These are phyloP conservation scores for Dorcus parallelipipedus DNA, from an alignment of 2,888 invertebrate species.

Conservation along the genomic window DNA sequence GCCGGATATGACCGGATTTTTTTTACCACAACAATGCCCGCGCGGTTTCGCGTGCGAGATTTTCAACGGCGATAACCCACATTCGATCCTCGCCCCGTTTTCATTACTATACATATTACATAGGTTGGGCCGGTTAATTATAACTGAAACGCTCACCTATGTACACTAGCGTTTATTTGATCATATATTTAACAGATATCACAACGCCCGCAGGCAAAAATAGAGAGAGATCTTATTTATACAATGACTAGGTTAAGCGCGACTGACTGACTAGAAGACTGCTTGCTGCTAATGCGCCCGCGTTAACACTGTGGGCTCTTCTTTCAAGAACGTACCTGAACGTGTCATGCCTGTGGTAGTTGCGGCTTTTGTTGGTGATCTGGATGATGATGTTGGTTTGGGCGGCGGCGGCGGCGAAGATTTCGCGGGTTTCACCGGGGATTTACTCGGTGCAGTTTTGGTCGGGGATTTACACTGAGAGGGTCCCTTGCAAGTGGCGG, in stretches of 20 bases:
- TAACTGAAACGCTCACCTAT: constrained; percentile 13
- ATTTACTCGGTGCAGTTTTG: constrained; percentile 14
- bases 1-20: too few relatives aligned
- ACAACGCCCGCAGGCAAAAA: constrained; percentile 17
- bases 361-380: constrained; percentile 9
- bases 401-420: neutral
- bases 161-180: constrained; percentile 17
- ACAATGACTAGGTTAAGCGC: constrained; percentile 12
- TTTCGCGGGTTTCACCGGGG: constrained; percentile 17
- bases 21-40: too few relatives aligned
- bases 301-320: constrained; percentile 63
- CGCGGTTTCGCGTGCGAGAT: too few relatives aligned
- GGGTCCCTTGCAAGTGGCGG: constrained; percentile 8
- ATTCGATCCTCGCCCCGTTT: too few relatives aligned
- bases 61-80: too few relatives aligned
- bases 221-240: neutral
- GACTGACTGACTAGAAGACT: constrained; percentile 10
- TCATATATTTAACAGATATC: constrained; percentile 19
- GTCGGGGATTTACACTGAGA: constrained; percentile 18
- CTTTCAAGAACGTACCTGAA: constrained; percentile 72
- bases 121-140: neutral
- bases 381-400: constrained; percentile 2
- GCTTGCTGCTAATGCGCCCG: constrained; percentile 7
- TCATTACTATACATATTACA: too few relatives aligned
- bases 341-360: constrained; percentile 50